These are phyloP conservation scores for Gracilinanus agilis DNA, from an alignment of 2,113 vertebrate genomes.

Conservation along the genomic window DNA sequence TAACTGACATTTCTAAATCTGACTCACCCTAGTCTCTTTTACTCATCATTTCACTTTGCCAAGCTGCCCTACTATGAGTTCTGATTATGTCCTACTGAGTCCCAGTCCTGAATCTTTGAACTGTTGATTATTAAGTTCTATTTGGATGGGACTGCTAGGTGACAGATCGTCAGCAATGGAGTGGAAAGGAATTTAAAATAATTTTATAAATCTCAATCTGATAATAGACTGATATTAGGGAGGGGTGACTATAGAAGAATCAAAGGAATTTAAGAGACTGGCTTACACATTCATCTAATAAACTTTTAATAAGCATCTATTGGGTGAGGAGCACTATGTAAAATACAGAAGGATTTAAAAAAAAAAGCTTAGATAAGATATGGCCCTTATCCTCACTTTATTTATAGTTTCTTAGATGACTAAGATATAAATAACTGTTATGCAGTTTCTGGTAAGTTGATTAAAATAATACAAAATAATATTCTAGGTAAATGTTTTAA, in stretches of 20 bases:
- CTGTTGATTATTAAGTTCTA: not conserved
- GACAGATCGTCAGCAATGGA: not conserved
- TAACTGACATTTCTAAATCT: not conserved
- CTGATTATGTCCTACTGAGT: not conserved
- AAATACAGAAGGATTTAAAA: not conserved
- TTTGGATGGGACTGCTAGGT: not conserved
- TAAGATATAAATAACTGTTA: not conserved
- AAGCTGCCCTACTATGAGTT: not conserved
- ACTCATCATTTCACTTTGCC: not conserved
- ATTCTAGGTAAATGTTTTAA: not conserved
- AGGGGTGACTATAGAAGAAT: not conserved
- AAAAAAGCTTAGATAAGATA: not conserved
- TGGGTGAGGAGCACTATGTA: not conserved
- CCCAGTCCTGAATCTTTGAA: not conserved
- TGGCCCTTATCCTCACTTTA: not conserved
- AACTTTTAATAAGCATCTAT: not conserved
- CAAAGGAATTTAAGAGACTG: not conserved
- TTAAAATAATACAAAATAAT: not conserved
- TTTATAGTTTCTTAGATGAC: not conserved
- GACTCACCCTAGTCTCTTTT: not conserved
- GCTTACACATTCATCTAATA: not conserved
- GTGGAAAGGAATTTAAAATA: not conserved
- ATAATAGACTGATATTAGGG: not conserved
- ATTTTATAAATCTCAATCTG: not conserved
- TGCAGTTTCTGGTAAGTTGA: not conserved